Conservation (phyloP, 2,113 vertebrate genomes). For the Pachypanchax playfairii region DNA sequence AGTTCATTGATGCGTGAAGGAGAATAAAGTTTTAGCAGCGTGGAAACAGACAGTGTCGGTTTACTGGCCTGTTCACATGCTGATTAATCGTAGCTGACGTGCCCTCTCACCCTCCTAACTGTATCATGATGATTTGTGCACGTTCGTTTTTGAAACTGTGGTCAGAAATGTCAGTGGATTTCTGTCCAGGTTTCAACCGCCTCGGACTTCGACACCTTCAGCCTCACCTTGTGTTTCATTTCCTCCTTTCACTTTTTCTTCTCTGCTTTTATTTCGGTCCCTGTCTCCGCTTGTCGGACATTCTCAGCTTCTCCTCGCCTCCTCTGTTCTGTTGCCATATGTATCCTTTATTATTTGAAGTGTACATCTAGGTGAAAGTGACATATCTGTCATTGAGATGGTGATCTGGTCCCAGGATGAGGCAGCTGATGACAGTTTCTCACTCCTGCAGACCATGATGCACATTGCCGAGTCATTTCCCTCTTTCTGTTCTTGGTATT, state of each 20-base stretch:
- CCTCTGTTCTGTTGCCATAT: background rate
- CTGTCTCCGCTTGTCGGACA: constrained; percentile 8
- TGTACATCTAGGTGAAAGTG: background rate
- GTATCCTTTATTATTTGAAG: background rate
- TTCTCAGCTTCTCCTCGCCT: background rate
- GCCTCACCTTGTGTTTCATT: constrained; percentile 14
- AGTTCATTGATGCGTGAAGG: too few relatives aligned
- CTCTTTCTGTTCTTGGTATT: background rate
- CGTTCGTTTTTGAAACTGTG: constrained; percentile 4
- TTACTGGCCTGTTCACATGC: too few relatives aligned
- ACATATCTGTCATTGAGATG: background rate
- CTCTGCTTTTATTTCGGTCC: constrained; percentile 16
- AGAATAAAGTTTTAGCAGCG: too few relatives aligned
- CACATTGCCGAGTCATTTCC: background rate
- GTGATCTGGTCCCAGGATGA: too few relatives aligned
- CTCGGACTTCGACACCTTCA: constrained; percentile 47
- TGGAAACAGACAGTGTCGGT: too few relatives aligned
- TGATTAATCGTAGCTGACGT: too few relatives aligned
- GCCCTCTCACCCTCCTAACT: background rate
- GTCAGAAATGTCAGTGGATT: constrained; percentile 62
- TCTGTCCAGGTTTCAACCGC: constrained; percentile 8
- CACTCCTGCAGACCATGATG: background rate
- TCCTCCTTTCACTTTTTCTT: constrained; percentile 35
- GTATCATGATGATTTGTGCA: background rate
- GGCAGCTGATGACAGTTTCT: too few relatives aligned